Percentiles rank a stretch among this genome's conserved stretches.
phyloP scores from a whole-genome alignment of 1,140 invertebrate species.

The Eupeodes corollae region DNA sequence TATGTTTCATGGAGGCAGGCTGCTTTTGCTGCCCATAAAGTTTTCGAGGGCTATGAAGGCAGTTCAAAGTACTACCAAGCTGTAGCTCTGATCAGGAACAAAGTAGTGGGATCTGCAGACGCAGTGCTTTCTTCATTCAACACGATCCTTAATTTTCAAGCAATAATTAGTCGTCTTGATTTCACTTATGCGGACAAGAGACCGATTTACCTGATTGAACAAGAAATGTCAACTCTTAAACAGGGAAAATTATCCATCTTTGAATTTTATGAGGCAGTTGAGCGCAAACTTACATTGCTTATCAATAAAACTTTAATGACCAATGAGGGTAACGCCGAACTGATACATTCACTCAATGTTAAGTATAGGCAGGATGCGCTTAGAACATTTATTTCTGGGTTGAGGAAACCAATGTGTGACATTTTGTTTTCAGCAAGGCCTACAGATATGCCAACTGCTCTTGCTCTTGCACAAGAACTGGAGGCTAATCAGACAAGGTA shows the following conservation, averaged over 20 bases:
- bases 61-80: no score
- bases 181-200: no score
- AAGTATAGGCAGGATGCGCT: neutral
- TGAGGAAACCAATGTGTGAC: neutral
- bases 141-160: no score
- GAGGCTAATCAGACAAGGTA: neutral
- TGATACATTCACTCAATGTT: neutral
- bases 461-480: neutral
- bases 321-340: neutral
- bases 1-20: no score
- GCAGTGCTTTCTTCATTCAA: no score
- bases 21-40: no score
- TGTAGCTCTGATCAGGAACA: no score
- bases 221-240: neutral
- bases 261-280: neutral
- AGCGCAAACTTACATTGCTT: neutral
- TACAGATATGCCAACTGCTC: neutral
- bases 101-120: no score
- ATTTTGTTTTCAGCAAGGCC: neutral
- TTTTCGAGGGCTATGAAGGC: no score
- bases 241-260: neutral
- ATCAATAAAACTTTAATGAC: slow-evolving; percentile 1
- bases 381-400: neutral
- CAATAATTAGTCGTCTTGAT: no score
- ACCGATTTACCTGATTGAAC: neutral